Percentiles rank a stretch among this genome's conserved stretches.
Conservation (phyloP, 2,113 vertebrate species). For the Xenopus tropicalis region UCB_Xtro_10.0 CM004444.2:118059501-118060000, state of each 20-base stretch:
- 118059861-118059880: constrained; percentile 37
- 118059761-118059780: constrained; percentile 22
- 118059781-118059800: constrained; percentile 6
- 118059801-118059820: constrained; percentile 21
- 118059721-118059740: not conserved
- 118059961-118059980: not conserved
- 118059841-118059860: constrained; percentile 42
- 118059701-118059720: no score
- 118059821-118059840: constrained; percentile 33
- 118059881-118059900: constrained; percentile 31
- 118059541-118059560: no score
- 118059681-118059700: no score
- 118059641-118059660: no score
- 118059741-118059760: constrained; percentile 5
- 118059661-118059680: no score
- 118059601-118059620: no score
- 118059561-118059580: no score
- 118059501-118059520: no score
- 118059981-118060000: not conserved
- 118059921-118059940: constrained; percentile 30
- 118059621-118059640: no score
- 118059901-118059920: constrained; percentile 32
- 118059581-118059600: no score
- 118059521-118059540: no score
- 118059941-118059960: constrained; percentile 18